phyloP scores from a whole-genome alignment of 2,888 invertebrate genomes.

The Eupeodes latifasciatus region DNA sequence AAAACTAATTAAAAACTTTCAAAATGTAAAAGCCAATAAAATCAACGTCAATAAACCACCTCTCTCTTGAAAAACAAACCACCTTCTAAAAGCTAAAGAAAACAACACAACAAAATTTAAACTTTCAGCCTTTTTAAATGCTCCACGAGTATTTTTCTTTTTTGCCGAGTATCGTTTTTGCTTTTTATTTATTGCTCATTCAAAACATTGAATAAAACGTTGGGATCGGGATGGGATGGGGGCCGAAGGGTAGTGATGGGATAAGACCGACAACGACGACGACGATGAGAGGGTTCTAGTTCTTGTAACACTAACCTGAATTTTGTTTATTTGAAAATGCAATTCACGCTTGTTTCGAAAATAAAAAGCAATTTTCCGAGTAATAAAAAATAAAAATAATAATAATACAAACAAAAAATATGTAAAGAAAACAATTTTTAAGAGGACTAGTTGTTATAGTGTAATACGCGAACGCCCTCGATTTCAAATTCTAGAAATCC shows the following conservation, averaged over 20 bases:
- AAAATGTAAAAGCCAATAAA: conserved; percentile 57
- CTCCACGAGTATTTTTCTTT: conserved; percentile 3
- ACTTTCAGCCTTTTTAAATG: conserved; percentile 39
- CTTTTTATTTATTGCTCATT: conserved; percentile 19
- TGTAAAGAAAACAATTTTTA: conserved; percentile 44
- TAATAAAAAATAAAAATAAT: conserved; percentile 47
- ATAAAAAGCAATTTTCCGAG: conserved; percentile 45
- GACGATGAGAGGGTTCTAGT: conserved; percentile 5
- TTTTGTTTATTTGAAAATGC: conserved; percentile 72
- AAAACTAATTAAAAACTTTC: conserved; percentile 63
- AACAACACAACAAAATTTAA: conserved; percentile 39
- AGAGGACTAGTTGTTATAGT: conserved; percentile 36
- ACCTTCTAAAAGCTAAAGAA: conserved; percentile 51
- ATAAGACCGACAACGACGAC: background rate
- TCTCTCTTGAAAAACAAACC: background rate
- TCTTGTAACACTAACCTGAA: conserved; percentile 64
- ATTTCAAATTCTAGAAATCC: conserved; percentile 66
- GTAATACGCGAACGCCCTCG: conserved; percentile 69
- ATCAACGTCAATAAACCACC: conserved; percentile 49
- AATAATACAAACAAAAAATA: conserved; percentile 34
- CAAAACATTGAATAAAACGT: background rate
- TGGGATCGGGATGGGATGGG: background rate
- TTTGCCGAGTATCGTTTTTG: background rate
- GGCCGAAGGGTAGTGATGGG: background rate
- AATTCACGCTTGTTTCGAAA: conserved; percentile 67